phyloP scores from a whole-genome alignment of 2,113 vertebrate species.

The Phrynosoma blainvillii region DNA sequence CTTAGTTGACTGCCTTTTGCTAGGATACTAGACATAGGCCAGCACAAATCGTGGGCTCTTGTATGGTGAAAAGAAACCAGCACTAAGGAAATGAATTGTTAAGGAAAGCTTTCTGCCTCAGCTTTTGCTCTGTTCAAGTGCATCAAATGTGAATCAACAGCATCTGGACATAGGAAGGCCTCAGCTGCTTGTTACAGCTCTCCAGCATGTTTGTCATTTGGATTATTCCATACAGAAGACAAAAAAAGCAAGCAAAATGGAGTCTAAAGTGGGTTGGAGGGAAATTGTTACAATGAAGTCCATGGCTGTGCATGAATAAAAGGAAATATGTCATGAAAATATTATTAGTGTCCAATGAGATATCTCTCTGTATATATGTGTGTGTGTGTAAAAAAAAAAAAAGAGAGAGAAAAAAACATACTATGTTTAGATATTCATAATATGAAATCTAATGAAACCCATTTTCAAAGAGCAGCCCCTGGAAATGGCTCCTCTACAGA shows the following conservation, averaged over 20 bases:
- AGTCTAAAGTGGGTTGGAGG: not conserved
- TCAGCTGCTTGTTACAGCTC: not conserved
- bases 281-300: not conserved
- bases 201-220: not conserved
- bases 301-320: too few species aligned
- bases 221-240: not conserved
- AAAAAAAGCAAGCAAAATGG: not conserved
- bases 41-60: not conserved
- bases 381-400: not conserved
- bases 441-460: not conserved
- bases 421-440: not conserved
- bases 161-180: not conserved
- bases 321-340: not conserved
- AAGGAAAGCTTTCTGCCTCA: not conserved
- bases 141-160: not conserved
- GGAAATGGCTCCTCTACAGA: not conserved
- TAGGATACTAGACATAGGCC: too few species aligned
- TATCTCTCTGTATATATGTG: not conserved
- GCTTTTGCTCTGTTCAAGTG: not conserved
- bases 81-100: not conserved
- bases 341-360: not conserved
- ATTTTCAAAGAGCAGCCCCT: not conserved
- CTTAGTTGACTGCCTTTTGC: not conserved
- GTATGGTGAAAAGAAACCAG: not conserved
- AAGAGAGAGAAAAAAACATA: not conserved